These are phyloP conservation scores for Caenorhabditis angaria DNA, from an alignment of 2,888 invertebrate species.

Conservation along the genomic window DNA sequence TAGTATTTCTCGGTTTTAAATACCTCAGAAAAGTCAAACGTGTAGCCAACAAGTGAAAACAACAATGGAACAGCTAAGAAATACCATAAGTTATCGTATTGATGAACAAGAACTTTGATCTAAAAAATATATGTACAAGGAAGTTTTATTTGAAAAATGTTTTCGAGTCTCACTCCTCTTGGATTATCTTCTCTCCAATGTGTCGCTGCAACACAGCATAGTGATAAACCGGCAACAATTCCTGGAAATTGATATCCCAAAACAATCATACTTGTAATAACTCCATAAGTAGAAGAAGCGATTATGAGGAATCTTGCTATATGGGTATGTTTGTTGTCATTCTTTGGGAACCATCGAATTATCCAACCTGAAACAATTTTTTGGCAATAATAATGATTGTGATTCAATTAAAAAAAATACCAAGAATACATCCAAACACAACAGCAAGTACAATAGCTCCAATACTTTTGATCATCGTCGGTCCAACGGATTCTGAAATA, in stretches of 20 bases:
- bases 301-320: conserved; percentile 38
- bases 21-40: conserved; percentile 37
- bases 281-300: conserved; percentile 30
- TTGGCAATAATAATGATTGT: neutral
- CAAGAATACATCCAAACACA: conserved; percentile 37
- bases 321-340: conserved; percentile 44
- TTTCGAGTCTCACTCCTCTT: neutral
- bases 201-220: conserved; percentile 31
- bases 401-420: neutral
- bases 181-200: conserved; percentile 49
- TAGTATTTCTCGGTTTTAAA: neutral
- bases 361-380: conserved; percentile 27
- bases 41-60: conserved; percentile 46
- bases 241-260: conserved; percentile 45
- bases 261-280: conserved; percentile 46
- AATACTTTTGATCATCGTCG: conserved; percentile 29
- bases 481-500: neutral
- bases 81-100: conserved; percentile 44
- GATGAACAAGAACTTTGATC: conserved; percentile 35
- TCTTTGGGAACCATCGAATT: conserved; percentile 41
- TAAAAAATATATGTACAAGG: conserved; percentile 3
- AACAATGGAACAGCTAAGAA: conserved; percentile 41
- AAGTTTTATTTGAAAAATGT: neutral
- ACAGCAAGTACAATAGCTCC: conserved; percentile 38
- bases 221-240: conserved; percentile 34